These are phyloP conservation scores for Clarias laeviceps DNA, from an alignment of 2,797 vertebrate genomes.

Conservation along the genomic window DNA sequence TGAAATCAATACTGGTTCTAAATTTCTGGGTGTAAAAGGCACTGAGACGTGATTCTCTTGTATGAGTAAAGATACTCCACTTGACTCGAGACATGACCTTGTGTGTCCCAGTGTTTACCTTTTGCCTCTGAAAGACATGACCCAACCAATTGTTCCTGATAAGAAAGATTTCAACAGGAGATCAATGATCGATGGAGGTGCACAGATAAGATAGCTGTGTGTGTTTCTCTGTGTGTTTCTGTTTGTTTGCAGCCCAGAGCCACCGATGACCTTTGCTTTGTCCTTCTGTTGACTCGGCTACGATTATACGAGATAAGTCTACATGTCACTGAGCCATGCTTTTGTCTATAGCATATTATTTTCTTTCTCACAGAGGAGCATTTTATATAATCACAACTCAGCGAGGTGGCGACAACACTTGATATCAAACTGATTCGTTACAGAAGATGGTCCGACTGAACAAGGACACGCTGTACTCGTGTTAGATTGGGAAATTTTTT, in stretches of 20 bases:
- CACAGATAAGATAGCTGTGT: background rate
- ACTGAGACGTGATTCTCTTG: background rate
- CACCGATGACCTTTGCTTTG: conserved; percentile 33
- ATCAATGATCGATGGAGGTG: conserved; percentile 18
- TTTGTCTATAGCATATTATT: background rate
- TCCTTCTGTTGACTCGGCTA: conserved; percentile 20
- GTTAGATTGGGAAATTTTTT: background rate
- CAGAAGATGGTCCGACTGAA: background rate
- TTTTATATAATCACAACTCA: background rate
- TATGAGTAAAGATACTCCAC: background rate
- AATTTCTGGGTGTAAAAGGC: background rate
- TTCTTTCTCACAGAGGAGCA: background rate
- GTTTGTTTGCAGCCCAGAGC: background rate
- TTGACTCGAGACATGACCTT: conserved; percentile 27
- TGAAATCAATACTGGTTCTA: too few relatives aligned
- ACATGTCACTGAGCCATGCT: background rate
- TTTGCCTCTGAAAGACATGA: conserved; percentile 9
- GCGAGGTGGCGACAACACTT: background rate
- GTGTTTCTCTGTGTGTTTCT: background rate
- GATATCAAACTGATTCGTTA: too few relatives aligned
- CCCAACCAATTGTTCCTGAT: background rate
- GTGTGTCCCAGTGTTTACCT: background rate
- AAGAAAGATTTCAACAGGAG: conserved; percentile 5
- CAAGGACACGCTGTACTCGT: background rate
- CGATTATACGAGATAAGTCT: background rate